Evolutionary conservation across 2,113 vertebrate genomes (phyloP).

Genomic region (Bujurquina vittata): DNA sequence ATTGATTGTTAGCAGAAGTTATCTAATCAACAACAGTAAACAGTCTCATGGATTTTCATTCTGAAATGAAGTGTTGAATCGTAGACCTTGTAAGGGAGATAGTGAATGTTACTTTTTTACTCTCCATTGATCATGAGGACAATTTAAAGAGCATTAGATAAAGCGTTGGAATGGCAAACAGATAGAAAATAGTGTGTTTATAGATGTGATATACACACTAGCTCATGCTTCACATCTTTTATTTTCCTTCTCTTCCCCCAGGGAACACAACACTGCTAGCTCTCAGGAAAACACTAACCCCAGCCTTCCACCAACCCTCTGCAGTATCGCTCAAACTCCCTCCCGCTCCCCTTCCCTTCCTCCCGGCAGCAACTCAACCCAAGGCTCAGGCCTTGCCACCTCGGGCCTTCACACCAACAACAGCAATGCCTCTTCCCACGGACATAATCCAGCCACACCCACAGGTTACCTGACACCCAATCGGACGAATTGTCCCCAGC

Average conservation of each 20-base stretch:
- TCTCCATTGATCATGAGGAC: not conserved
- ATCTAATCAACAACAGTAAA: not conserved
- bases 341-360: slow-evolving; percentile 82
- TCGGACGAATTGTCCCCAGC: slow-evolving; percentile 73
- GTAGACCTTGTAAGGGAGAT: not conserved
- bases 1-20: not conserved
- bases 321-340: slow-evolving; percentile 83
- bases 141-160: not conserved
- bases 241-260: slow-evolving; percentile 43
- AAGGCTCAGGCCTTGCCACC: slow-evolving; percentile 71
- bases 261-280: slow-evolving; percentile 94
- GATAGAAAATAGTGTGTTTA: not conserved
- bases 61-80: too few species aligned
- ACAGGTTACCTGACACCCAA: slow-evolving; percentile 76
- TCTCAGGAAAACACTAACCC: slow-evolving; percentile 94
- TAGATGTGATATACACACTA: not conserved
- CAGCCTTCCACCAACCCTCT: slow-evolving; percentile 83
- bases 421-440: slow-evolving; percentile 79
- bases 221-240: not conserved
- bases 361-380: slow-evolving; percentile 73
- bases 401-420: slow-evolving; percentile 82
- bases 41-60: not conserved
- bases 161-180: not conserved
- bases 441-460: slow-evolving; percentile 67
- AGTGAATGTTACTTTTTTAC: not conserved